These are phyloP conservation scores for Diceros bicornis DNA, from an alignment of 2,797 vertebrate species.

Conservation along the genomic window DNA sequence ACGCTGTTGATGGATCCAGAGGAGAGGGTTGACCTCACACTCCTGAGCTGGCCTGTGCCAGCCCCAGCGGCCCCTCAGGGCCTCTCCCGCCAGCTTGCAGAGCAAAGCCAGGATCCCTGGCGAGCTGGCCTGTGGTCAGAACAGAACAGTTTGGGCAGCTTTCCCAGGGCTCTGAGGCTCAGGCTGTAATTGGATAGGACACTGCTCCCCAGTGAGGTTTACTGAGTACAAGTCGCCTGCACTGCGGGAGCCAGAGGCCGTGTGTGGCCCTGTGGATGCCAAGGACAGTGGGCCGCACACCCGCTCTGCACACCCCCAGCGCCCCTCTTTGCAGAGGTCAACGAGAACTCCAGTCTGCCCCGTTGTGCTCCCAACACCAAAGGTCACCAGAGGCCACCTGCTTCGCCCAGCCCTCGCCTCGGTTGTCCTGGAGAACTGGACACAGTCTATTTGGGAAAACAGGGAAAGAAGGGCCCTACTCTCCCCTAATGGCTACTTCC, in stretches of 20 bases:
- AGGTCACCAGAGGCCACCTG: not conserved
- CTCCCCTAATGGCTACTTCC: not conserved
- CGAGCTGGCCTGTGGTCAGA: accelerated
- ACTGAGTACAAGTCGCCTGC: accelerated
- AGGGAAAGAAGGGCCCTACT: too few relatives aligned
- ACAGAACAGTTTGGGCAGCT: not conserved
- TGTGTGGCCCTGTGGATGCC: not conserved
- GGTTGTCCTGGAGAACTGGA: accelerated
- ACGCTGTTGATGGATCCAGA: accelerated
- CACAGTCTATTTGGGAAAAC: not conserved
- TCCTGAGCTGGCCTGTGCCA: not conserved
- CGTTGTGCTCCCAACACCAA: accelerated
- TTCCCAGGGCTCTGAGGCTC: not conserved
- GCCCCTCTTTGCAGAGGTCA: too few relatives aligned
- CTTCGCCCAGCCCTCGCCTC: accelerated
- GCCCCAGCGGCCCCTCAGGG: accelerated
- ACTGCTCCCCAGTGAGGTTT: accelerated
- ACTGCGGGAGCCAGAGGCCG: accelerated
- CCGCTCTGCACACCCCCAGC: accelerated
- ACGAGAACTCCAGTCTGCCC: not conserved
- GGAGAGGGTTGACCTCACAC: not conserved
- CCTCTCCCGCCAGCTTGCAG: accelerated
- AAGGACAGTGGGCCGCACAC: accelerated
- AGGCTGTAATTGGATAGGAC: not conserved
- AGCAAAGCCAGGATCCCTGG: not conserved